A percentile compares a stretch with the other conserved stretches of the same genome.
Conservation (phyloP, 2,113 vertebrate species). For the Scomber japonicus region DNA sequence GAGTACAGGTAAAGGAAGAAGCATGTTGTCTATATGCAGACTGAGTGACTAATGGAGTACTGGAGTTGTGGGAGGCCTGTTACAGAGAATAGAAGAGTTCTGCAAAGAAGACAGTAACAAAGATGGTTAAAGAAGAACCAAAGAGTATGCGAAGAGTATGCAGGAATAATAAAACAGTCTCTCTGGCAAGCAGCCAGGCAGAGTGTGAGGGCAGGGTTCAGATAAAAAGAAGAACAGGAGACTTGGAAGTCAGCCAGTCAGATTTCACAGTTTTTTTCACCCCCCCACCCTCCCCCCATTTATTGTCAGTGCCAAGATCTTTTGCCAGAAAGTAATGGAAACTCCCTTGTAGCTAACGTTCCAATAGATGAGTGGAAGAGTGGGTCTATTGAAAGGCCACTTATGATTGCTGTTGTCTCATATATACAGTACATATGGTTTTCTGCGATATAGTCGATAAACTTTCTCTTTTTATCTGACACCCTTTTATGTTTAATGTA, state of each 20-base stretch:
- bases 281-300: slow-evolving; percentile 54
- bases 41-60: slow-evolving; percentile 34
- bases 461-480: neutral
- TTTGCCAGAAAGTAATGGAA: slow-evolving; percentile 82
- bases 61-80: slow-evolving; percentile 24
- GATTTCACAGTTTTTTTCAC: slow-evolving; percentile 72
- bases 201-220: slow-evolving; percentile 79
- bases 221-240: slow-evolving; percentile 79
- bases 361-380: slow-evolving; percentile 47
- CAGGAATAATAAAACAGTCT: slow-evolving; percentile 77
- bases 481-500: slow-evolving; percentile 6
- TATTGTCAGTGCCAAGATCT: slow-evolving; percentile 78
- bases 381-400: slow-evolving; percentile 49
- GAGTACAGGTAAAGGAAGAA: slow-evolving; percentile 21
- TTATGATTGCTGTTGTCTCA: slow-evolving; percentile 47
- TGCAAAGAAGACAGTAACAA: slow-evolving; percentile 39
- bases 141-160: slow-evolving; percentile 55
- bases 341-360: slow-evolving; percentile 69
- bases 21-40: slow-evolving; percentile 20
- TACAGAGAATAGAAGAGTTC: slow-evolving; percentile 40
- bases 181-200: slow-evolving; percentile 75
- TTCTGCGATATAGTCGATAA: neutral
- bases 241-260: slow-evolving; percentile 80
- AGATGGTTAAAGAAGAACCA: slow-evolving; percentile 40
- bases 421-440: slow-evolving; percentile 18